Evolutionary conservation across 1,140 invertebrate species (phyloP), one percentile per base, ranked within the genome.

Genomic region (Drosophila navojoa): DNA sequence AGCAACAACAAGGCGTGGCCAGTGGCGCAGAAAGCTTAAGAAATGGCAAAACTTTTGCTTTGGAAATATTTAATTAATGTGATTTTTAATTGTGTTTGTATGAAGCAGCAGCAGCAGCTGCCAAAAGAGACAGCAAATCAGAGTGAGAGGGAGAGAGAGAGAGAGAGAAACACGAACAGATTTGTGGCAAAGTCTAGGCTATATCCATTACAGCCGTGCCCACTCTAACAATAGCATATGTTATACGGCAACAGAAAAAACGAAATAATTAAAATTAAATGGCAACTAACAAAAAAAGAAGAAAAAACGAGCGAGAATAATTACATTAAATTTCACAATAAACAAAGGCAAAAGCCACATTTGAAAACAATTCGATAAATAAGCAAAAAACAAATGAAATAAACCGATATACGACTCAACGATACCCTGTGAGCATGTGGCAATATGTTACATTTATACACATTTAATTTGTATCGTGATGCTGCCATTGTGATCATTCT

Each of bases 1-100:
- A 62, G 19, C 61, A 35, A 52, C 11, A 66, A 50, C 22, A 60
- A 57, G 60, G 52, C 38, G n/a, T 42, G 55, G 67, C 45, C 63
- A 80, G 82, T 85, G 68, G 77, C 67, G 61, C 53, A 54, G 76
- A 60, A 75, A 81, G 68, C 73, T 82, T 77, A 82, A 82, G 82
- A 87, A 81, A 86, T 79, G 71, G 84, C 67, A 75, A 82, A 84
- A 89, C 69, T 84, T 89, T 84, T 87, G 76, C 85, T 82, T 87
- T 89, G 76, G 71, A 87, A 87, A 84, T 89, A 89, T 89, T 89
- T 89, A 89, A 89, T 89, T 89, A 89, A 89, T 84, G 84, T 81
- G 74, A 89, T 84, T 84, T 84, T 90, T 80, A 89, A 89, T 80
- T 89, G 77, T 89, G 71, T 81, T 82, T 79, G 67, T 67, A 5